phyloP scores from a whole-genome alignment of 2,797 vertebrate genomes.

The Cheirogaleus major region DNA sequence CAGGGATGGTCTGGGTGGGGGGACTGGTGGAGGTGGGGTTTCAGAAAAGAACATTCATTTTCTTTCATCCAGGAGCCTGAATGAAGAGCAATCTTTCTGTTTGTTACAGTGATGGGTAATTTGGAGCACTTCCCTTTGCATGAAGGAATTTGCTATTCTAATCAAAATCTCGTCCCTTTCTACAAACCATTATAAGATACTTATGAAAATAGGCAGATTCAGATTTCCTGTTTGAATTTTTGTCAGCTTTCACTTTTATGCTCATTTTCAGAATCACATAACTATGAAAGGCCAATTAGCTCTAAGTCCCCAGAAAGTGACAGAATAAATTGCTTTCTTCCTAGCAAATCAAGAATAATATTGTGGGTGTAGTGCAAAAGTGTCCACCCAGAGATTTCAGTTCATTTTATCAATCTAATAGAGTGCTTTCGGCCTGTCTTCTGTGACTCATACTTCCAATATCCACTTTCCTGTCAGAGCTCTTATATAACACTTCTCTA shows the following conservation, averaged over 20 bases:
- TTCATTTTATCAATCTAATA: constrained; percentile 71
- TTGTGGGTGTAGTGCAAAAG: constrained; percentile 71
- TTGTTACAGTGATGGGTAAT: constrained; percentile 72
- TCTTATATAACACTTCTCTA: not conserved
- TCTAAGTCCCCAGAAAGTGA: constrained; percentile 83
- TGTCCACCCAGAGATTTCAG: constrained; percentile 65
- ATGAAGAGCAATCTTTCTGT: constrained; percentile 74
- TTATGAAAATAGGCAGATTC: constrained; percentile 80
- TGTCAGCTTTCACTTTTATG: constrained; percentile 86
- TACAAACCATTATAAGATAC: constrained; percentile 78
- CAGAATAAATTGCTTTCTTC: constrained; percentile 81
- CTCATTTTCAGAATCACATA: constrained; percentile 91
- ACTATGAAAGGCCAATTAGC: constrained; percentile 89
- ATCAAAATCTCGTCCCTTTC: constrained; percentile 77
- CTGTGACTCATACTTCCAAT: not conserved
- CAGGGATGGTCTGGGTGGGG: not conserved
- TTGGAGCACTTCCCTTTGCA: constrained; percentile 75
- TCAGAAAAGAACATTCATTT: not conserved
- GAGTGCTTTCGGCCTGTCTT: constrained; percentile 49
- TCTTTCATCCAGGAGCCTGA: constrained; percentile 52
- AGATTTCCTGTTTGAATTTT: constrained; percentile 79
- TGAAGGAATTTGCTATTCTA: constrained; percentile 78
- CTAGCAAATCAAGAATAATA: constrained; percentile 76
- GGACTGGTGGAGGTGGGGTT: not conserved
- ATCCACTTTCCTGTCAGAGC: not conserved